A percentile compares a stretch with the other conserved stretches of the same genome.
These are phyloP conservation scores for Stylophora pistillata DNA, from an alignment of 64 coral and sea anemone species.

Conservation along the genomic window DNA sequence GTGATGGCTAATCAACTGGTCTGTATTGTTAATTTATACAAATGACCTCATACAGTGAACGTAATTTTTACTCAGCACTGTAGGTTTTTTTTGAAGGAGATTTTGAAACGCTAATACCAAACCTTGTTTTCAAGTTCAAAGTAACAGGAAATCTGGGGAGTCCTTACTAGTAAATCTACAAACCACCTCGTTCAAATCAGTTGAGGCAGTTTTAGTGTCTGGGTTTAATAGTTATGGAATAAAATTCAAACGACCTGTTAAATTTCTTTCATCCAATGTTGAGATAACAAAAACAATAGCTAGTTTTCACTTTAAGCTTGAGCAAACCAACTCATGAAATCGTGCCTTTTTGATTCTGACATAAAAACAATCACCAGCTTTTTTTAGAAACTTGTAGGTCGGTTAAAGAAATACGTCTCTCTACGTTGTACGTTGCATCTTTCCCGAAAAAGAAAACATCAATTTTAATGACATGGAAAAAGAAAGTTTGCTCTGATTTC, in stretches of 20 bases:
- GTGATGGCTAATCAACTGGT: neutral
- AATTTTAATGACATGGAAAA: conserved; percentile 24
- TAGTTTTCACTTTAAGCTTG: neutral
- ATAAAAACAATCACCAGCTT: neutral
- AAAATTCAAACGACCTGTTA: neutral
- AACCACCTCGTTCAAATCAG: too few species aligned
- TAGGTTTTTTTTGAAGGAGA: neutral
- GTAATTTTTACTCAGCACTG: neutral
- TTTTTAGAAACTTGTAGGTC: neutral
- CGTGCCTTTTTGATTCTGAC: neutral
- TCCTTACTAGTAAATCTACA: too few species aligned
- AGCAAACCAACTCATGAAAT: neutral
- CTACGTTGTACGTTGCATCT: neutral
- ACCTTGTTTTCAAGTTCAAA: neutral
- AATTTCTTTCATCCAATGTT: neutral
- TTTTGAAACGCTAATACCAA: neutral
- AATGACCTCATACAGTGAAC: neutral
- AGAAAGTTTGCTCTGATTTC: neutral
- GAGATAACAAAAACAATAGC: neutral
- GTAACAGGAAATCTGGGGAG: too few species aligned
- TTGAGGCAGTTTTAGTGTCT: neutral
- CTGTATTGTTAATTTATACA: neutral
- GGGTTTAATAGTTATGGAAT: neutral
- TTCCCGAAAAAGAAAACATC: conserved; percentile 3
- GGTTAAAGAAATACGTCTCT: neutral